These are phyloP conservation scores for Psittacula cyanocephala DNA, from an alignment of 2,113 vertebrate species.

Conservation along the genomic window DNA sequence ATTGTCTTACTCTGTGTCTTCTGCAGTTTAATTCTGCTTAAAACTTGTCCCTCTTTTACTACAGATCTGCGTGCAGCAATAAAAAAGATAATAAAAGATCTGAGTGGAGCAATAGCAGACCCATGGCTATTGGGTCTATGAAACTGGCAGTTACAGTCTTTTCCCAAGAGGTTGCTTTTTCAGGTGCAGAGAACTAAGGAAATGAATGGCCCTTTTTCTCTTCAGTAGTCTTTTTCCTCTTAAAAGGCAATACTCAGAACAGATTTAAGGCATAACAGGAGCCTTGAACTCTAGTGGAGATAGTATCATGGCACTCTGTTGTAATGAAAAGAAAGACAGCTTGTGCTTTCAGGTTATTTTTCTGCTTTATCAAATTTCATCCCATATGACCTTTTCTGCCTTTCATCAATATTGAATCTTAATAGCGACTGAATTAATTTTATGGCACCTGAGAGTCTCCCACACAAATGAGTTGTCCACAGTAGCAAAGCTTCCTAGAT, in stretches of 20 bases:
- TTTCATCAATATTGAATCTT: background rate
- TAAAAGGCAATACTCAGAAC: background rate
- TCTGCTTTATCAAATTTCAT: background rate
- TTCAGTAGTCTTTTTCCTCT: background rate
- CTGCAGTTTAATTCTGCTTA: background rate
- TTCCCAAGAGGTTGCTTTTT: background rate
- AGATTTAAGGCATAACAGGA: background rate
- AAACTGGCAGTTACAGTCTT: background rate
- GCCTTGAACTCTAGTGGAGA: background rate
- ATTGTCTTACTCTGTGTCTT: background rate
- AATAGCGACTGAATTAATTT: background rate
- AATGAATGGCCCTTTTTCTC: background rate
- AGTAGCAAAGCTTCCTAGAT: background rate
- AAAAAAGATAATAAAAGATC: too few relatives aligned
- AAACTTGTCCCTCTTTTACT: background rate
- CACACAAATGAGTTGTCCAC: background rate
- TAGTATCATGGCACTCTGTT: background rate
- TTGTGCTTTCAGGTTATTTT: background rate
- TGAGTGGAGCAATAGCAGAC: background rate
- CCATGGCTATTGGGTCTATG: background rate
- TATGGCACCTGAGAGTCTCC: background rate
- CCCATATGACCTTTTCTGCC: background rate
- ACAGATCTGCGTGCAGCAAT: background rate
- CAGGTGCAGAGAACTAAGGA: background rate
- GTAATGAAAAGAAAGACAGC: background rate